These are phyloP conservation scores for Diploptera punctata DNA, from an alignment of 2,888 invertebrate genomes.

Conservation along the genomic window DNA sequence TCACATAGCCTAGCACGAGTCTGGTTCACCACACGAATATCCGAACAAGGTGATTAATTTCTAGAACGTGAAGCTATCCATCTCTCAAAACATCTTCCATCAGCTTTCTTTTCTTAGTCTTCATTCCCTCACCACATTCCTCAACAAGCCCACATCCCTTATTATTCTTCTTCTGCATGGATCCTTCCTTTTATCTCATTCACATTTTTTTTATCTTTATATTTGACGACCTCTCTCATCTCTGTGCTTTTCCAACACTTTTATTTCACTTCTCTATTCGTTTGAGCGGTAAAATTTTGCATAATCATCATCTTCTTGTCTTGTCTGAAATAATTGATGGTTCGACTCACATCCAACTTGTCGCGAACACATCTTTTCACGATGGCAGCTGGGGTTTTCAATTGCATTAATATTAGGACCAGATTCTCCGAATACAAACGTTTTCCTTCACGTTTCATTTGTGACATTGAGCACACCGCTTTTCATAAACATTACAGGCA, in stretches of 20 bases:
- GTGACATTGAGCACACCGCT: no score
- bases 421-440: no score
- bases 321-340: slow-evolving; percentile 36
- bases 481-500: no score
- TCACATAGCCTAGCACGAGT: slow-evolving; percentile 14
- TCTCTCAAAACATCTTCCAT: slow-evolving; percentile 24
- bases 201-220: slow-evolving; percentile 7
- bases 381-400: no score
- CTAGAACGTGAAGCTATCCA: slow-evolving; percentile 35
- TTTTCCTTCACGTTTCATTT: no score
- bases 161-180: slow-evolving; percentile 23
- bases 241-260: slow-evolving; percentile 13
- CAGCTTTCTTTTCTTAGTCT: slow-evolving; percentile 30
- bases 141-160: not conserved
- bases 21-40: not conserved
- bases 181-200: slow-evolving; percentile 17
- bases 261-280: slow-evolving; percentile 12
- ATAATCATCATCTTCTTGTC: slow-evolving; percentile 31
- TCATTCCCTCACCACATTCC: not conserved
- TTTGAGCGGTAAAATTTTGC: slow-evolving; percentile 28
- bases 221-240: slow-evolving; percentile 6
- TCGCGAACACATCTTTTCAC: not conserved
- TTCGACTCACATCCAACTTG: slow-evolving; percentile 34
- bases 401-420: no score
- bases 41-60: slow-evolving; percentile 37